Evolutionary conservation across 1,140 invertebrate species (phyloP).

Genomic region (Calephelis virginiensis): DNA sequence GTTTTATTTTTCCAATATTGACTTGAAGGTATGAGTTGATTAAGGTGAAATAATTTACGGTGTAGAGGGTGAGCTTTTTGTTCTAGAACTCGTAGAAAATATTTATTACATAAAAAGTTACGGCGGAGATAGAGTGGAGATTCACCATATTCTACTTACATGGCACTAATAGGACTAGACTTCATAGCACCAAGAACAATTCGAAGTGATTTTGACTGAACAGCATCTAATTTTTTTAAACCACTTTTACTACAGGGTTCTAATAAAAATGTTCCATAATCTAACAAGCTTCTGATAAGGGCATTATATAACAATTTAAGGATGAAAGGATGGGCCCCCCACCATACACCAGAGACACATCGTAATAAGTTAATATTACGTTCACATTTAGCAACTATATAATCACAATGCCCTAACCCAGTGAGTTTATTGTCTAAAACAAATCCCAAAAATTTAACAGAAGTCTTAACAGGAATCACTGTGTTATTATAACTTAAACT

Average conservation of each 20-base stretch:
- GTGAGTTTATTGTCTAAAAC: constrained; percentile 29
- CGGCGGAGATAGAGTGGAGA: neutral
- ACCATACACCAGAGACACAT: constrained; percentile 31
- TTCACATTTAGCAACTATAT: constrained; percentile 29
- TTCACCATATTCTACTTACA: constrained; percentile 27
- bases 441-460: constrained; percentile 32
- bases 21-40: neutral
- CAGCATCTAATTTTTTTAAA: constrained; percentile 24
- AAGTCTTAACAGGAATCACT: constrained; percentile 15
- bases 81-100: neutral
- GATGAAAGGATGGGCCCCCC: constrained; percentile 33
- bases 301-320: constrained; percentile 36
- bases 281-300: constrained; percentile 28
- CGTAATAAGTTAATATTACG: constrained; percentile 29
- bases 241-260: constrained; percentile 24
- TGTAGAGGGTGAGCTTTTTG: neutral
- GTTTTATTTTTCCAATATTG: constrained; percentile 7
- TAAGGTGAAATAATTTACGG: neutral
- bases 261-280: constrained; percentile 30
- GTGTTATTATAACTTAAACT: neutral
- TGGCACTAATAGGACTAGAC: constrained; percentile 32
- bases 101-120: neutral
- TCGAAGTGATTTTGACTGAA: constrained; percentile 26
- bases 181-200: constrained; percentile 21
- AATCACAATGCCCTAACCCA: constrained; percentile 25